Evolutionary conservation across 2,113 vertebrate genomes (phyloP).

Genomic region (Rutilus rutilus): DNA sequence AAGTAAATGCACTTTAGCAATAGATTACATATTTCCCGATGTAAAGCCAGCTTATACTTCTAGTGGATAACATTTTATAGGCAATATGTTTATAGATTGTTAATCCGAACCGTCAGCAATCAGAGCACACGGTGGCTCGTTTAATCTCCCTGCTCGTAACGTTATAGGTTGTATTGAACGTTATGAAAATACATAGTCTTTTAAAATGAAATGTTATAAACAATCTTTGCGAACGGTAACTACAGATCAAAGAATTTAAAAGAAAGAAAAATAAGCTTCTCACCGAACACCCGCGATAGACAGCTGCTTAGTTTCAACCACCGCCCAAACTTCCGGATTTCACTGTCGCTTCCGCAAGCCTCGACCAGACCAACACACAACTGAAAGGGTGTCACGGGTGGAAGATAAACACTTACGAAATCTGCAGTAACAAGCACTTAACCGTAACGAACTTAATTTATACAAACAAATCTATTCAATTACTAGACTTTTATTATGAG

Average conservation of each 20-base stretch:
- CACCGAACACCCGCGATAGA: conserved; percentile 64
- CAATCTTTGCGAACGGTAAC: neutral
- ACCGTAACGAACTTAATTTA: fast-evolving
- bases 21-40: too few relatives aligned
- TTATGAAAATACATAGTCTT: neutral
- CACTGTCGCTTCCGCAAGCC: conserved; percentile 55
- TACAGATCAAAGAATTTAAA: neutral
- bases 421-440: too few relatives aligned
- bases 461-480: too few relatives aligned
- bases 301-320: conserved; percentile 68
- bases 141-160: neutral
- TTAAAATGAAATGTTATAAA: neutral
- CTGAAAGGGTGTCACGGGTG: neutral
- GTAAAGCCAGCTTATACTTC: neutral
- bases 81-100: neutral
- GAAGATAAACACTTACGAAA: fast-evolving
- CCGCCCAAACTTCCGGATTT: conserved; percentile 81
- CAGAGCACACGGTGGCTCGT: neutral
- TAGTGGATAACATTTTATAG: neutral
- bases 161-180: fast-evolving
- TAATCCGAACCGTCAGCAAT: neutral
- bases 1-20: fast-evolving
- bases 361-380: conserved; percentile 64
- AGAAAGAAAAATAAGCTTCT: neutral
- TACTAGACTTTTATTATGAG: fast-evolving